These are phyloP conservation scores for Drosophila algonquin DNA, from an alignment of 2,888 invertebrate species.

Conservation along the genomic window DNA sequence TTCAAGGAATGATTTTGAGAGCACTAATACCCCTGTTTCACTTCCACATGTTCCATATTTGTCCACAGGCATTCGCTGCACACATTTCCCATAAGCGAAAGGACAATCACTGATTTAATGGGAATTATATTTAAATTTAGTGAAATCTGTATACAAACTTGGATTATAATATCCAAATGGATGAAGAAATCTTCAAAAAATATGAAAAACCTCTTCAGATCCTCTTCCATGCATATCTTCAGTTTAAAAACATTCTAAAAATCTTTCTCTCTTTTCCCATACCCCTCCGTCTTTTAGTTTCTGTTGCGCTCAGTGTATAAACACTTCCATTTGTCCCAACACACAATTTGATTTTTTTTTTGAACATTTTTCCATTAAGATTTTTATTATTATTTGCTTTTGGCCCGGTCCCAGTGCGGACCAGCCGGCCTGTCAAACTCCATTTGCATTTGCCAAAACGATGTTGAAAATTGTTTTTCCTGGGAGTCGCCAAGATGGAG, in stretches of 20 bases:
- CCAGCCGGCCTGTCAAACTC: slow-evolving; percentile 65
- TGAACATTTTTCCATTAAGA: slow-evolving; percentile 15
- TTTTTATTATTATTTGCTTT: slow-evolving; percentile 66
- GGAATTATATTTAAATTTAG: no score
- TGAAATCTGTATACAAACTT: no score
- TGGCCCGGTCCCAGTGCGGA: slow-evolving; percentile 28
- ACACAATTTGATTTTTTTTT: slow-evolving; percentile 8
- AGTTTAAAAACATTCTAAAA: neutral
- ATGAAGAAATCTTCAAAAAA: no score
- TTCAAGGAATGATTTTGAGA: neutral
- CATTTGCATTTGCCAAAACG: slow-evolving; percentile 76
- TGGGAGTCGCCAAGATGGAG: neutral
- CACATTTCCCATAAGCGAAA: no score
- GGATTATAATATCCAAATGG: no score
- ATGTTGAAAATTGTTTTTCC: slow-evolving; percentile 60
- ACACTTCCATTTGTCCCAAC: neutral
- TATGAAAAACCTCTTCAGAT: no score
- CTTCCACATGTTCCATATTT: no score
- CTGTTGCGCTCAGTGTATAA: neutral
- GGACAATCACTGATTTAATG: no score
- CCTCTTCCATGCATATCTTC: no score
- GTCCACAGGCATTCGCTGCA: no score
- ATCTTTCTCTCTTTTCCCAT: neutral
- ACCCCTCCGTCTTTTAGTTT: neutral
- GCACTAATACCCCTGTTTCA: no score